phyloP scores from a whole-genome alignment of 2,113 vertebrate genomes.

The Vulpes lagopus region DNA sequence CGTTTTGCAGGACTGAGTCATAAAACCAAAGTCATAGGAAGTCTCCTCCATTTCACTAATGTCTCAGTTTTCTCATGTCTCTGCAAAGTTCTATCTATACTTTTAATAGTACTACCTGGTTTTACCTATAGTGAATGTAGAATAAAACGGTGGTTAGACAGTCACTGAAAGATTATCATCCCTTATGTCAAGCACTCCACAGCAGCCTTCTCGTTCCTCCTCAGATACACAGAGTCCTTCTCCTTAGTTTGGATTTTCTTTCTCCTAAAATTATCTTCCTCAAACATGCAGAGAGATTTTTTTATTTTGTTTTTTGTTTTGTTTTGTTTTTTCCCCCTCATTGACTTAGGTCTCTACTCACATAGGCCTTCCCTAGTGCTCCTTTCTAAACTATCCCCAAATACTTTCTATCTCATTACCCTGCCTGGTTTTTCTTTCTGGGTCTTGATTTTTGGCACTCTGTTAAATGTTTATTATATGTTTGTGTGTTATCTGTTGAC shows the following conservation, averaged over 20 bases:
- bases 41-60: neutral
- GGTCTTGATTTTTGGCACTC: neutral
- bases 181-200: neutral
- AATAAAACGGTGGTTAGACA: neutral
- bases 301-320: no score
- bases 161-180: neutral
- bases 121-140: neutral
- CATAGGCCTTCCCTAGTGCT: neutral
- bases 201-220: neutral
- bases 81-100: neutral
- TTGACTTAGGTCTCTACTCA: neutral
- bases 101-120: neutral
- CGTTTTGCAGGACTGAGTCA: neutral
- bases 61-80: neutral
- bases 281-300: neutral
- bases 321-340: neutral
- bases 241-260: neutral
- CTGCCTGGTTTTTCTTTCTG: neutral
- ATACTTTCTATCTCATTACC: neutral
- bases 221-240: neutral
- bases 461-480: neutral
- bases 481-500: neutral
- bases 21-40: neutral
- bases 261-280: constrained; percentile 1
- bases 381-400: neutral